phyloP scores from a whole-genome alignment of 2,888 invertebrate species.

The Chrysotoxum bicinctum region DNA sequence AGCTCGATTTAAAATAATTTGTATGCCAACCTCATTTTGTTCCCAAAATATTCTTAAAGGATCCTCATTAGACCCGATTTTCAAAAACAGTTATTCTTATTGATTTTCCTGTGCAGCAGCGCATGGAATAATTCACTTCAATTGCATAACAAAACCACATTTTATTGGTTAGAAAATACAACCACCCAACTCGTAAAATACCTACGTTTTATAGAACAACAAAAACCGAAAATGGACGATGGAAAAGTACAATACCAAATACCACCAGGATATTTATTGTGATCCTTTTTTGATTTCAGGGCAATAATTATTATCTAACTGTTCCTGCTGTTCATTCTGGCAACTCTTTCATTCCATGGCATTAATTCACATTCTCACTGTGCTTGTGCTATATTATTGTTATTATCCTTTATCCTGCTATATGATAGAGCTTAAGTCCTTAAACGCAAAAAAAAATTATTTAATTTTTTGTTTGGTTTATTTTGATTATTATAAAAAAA shows the following conservation, averaged over 20 bases:
- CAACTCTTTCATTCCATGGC: constrained; percentile 35
- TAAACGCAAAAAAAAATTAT: constrained; percentile 15
- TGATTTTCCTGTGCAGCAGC: background rate
- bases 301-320: constrained; percentile 50
- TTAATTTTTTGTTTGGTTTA: constrained; percentile 29
- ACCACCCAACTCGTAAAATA: background rate
- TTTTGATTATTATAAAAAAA: constrained; percentile 58
- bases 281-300: constrained; percentile 66
- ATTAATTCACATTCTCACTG: constrained; percentile 65
- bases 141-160: background rate
- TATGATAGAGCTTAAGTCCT: constrained; percentile 40
- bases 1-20: too few species aligned
- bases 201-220: too few species aligned
- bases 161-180: background rate
- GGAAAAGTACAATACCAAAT: constrained; percentile 8
- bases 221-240: background rate
- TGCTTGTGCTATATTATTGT: constrained; percentile 60
- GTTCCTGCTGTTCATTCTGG: constrained; percentile 11
- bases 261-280: constrained; percentile 60
- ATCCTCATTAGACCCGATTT: too few species aligned
- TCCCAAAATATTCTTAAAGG: too few species aligned
- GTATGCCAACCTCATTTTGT: too few species aligned
- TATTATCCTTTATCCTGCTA: constrained; percentile 56
- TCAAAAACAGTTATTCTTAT: background rate
- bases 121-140: background rate